Evolutionary conservation across 2,113 vertebrate species (phyloP).

Genomic region (Prolemur simus): DNA sequence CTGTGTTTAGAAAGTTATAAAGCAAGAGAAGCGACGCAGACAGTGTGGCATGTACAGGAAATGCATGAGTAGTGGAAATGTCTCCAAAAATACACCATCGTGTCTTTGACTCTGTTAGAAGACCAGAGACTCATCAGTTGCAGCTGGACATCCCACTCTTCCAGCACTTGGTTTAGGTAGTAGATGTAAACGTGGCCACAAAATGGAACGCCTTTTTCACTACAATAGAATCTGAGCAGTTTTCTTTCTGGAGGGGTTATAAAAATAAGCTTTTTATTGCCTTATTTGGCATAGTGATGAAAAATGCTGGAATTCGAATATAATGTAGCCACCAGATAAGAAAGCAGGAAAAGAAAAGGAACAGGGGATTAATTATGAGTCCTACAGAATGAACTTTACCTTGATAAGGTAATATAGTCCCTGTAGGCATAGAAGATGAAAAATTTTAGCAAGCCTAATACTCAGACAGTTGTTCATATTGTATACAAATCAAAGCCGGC

Average conservation of each 20-base stretch:
- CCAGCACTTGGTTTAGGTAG: background rate
- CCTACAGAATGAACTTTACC: constrained; percentile 76
- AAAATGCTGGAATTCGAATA: constrained; percentile 80
- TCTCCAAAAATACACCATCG: background rate
- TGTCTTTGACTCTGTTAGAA: background rate
- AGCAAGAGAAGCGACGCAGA: background rate
- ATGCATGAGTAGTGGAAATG: background rate
- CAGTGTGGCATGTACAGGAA: background rate
- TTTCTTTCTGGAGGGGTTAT: constrained; percentile 67
- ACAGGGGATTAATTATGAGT: constrained; percentile 80
- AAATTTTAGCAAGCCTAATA: constrained; percentile 54
- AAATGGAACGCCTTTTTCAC: background rate
- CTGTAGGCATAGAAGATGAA: constrained; percentile 58
- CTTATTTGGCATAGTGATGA: constrained; percentile 79
- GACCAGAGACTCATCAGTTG: background rate
- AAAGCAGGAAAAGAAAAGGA: constrained; percentile 56
- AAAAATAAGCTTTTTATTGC: constrained; percentile 75
- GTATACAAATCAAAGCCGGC: constrained; percentile 33
- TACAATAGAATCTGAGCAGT: constrained; percentile 30
- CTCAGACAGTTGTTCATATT: constrained; percentile 58
- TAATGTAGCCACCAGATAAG: constrained; percentile 72
- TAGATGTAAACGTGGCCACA: background rate
- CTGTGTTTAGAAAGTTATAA: constrained; percentile 26
- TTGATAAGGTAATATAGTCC: constrained; percentile 73
- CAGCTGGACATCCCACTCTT: too few relatives aligned